A percentile compares a stretch with the other conserved stretches of the same genome.
Evolutionary conservation across 2,888 invertebrate genomes (phyloP).

Genomic region (Deladenus siricidicola): DNA sequence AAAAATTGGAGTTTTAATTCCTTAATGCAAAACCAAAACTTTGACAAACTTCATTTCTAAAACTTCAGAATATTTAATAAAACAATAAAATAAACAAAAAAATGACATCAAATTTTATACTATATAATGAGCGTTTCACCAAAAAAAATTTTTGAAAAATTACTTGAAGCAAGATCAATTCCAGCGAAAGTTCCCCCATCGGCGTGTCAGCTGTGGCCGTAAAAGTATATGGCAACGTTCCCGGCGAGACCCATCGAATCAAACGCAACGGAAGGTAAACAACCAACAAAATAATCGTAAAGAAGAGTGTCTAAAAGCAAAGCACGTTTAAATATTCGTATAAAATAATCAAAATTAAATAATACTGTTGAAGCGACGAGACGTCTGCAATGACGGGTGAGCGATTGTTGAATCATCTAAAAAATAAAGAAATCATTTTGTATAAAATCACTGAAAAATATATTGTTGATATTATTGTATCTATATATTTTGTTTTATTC

Average conservation of each 20-base stretch:
- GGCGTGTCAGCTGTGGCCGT: slow-evolving; percentile 62
- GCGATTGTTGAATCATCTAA: slow-evolving; percentile 92
- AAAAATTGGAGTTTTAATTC: slow-evolving; percentile 5
- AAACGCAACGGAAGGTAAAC: slow-evolving; percentile 86
- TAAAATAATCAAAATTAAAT: slow-evolving; percentile 1
- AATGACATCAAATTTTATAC: too few species aligned
- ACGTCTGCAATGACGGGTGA: slow-evolving; percentile 78
- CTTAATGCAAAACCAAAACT: too few species aligned
- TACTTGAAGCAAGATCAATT: slow-evolving; percentile 68
- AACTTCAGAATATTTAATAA: too few species aligned
- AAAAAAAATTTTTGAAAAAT: too few species aligned
- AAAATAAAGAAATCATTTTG: slow-evolving; percentile 1
- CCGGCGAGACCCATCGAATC: slow-evolving; percentile 66
- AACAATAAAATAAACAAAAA: too few species aligned
- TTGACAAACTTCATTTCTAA: too few species aligned
- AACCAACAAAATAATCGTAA: slow-evolving; percentile 87
- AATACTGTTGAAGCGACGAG: slow-evolving; percentile 78
- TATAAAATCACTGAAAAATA: neutral
- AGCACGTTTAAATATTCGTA: too few species aligned
- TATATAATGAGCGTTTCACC: too few species aligned
- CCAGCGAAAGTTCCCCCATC: slow-evolving; percentile 78
- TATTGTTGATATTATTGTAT: too few species aligned
- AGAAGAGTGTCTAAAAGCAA: slow-evolving; percentile 64
- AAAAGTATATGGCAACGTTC: slow-evolving; percentile 89
- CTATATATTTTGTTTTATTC: too few species aligned